Base-by-base conservation (phyloP, 1,140 invertebrate species). In the Carposina sasakii region DNA sequence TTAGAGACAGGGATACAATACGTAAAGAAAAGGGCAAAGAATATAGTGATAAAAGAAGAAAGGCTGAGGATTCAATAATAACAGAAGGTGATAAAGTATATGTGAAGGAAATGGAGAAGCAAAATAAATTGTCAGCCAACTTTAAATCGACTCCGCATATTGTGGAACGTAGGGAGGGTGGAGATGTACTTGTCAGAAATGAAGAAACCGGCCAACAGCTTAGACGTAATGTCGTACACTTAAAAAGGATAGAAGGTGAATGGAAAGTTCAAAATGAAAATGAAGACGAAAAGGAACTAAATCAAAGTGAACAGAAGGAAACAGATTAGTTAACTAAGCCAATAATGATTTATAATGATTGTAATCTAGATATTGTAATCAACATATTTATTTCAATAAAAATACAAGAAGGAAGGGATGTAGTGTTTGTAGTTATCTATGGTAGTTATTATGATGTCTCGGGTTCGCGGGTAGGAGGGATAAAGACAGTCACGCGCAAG, bases 401-500 rank as follows among this genome's bases (percentile, higher is more conserved):
- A 39, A 21, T 12, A 39, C 22, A 15, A 39, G 20, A 39, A 39
- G 36, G 10, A 39, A 39, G 36, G 36, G 36, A 39, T 39, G 36
- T 39, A 39, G 36, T 39, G 36, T 39, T 22, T 39, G 36, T 39
- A 28, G 24, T 28, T 12, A 12, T 28, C 24, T 12, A 6, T 28
- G 12, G 12, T 12, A 28, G 12, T 13, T 16, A 34, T 34, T 3
- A 3, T n/a, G 12, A 33, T 24, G 39, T 41, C 21, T 41, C 39
- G 39, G 21, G 39, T 21, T 41, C 39, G 24, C 21, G 39, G 39
- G 39, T 41, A 23, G 21, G 3, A 12, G 39, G 39, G 19, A 24
- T n/a, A n/a, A n/a, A n/a, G 39, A 22, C 39, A 41, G 39, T 41
- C 20, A 41, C 39, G 39, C 24, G 39, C 22, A 12, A 41, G 39